These are phyloP conservation scores for Catharus ustulatus DNA, from an alignment of 2,797 vertebrate species.

Conservation along the genomic window DNA sequence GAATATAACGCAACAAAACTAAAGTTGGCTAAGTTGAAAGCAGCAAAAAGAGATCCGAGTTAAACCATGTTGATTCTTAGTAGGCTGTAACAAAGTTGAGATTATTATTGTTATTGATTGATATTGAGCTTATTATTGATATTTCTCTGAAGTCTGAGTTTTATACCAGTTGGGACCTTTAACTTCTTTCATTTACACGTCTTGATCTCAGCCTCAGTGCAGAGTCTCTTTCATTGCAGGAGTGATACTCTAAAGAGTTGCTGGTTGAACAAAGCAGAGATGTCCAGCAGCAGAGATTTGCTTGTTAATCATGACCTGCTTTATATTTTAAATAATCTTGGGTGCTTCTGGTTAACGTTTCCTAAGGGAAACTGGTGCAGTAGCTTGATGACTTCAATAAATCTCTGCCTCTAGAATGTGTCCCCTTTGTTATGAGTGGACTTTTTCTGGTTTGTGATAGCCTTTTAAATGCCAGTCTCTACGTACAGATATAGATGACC, in stretches of 20 bases:
- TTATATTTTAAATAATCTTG: background rate
- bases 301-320: background rate
- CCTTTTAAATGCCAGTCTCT: background rate
- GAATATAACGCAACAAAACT: background rate
- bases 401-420: background rate
- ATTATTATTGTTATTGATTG: background rate
- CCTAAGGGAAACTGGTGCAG: background rate
- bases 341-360: background rate
- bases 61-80: background rate
- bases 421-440: background rate
- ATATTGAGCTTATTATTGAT: background rate
- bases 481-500: background rate
- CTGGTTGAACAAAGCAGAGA: background rate
- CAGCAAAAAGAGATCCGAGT: background rate
- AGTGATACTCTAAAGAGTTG: background rate
- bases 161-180: background rate
- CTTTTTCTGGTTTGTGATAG: background rate
- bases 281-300: background rate
- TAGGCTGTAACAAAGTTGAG: background rate
- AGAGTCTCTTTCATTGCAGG: background rate
- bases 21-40: background rate
- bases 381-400: background rate
- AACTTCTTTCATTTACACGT: background rate
- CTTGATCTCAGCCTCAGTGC: background rate
- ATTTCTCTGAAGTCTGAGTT: background rate